phyloP scores from a whole-genome alignment of 2,888 invertebrate species.

The Drosophila hamatofila region DNA sequence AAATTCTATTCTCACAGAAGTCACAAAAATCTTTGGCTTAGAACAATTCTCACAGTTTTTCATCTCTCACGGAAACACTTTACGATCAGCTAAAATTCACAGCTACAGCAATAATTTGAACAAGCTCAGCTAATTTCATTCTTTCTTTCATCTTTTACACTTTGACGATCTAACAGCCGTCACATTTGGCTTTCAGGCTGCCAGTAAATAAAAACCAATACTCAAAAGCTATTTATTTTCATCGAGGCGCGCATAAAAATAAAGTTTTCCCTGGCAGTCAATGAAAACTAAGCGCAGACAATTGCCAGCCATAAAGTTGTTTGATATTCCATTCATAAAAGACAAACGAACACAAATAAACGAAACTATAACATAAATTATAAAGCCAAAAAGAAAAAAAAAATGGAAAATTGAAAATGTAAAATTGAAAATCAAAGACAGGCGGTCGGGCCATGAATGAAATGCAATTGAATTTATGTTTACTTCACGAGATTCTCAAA shows the following conservation, averaged over 20 bases:
- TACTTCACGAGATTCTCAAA: slow-evolving; percentile 49
- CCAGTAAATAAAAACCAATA: slow-evolving; percentile 11
- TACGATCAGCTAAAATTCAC: slow-evolving; percentile 54
- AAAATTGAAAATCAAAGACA: slow-evolving; percentile 34
- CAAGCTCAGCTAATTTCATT: slow-evolving; percentile 14
- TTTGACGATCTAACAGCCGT: slow-evolving; percentile 12
- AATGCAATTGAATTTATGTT: slow-evolving; percentile 72
- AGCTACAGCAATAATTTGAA: slow-evolving; percentile 26
- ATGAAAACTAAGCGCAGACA: slow-evolving; percentile 23
- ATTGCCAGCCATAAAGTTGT: slow-evolving; percentile 29
- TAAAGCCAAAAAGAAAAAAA: slow-evolving; percentile 7
- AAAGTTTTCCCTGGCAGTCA: slow-evolving; percentile 29
- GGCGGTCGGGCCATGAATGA: slow-evolving; percentile 65
- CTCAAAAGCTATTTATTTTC: slow-evolving; percentile 28
- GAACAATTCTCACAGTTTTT: slow-evolving; percentile 25
- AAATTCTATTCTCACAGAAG: not conserved
- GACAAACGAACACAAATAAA: slow-evolving; percentile 14
- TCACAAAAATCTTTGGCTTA: not conserved
- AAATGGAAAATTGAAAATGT: slow-evolving; percentile 22
- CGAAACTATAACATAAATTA: slow-evolving; percentile 40
- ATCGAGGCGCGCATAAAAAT: slow-evolving; percentile 2
- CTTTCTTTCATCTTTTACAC: slow-evolving; percentile 3
- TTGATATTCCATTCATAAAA: slow-evolving; percentile 31
- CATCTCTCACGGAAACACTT: slow-evolving; percentile 18
- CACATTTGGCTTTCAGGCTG: slow-evolving; percentile 48